Evolutionary conservation across 1,140 invertebrate species (phyloP).

Genomic region (Parasteatoda tepidariorum): DNA sequence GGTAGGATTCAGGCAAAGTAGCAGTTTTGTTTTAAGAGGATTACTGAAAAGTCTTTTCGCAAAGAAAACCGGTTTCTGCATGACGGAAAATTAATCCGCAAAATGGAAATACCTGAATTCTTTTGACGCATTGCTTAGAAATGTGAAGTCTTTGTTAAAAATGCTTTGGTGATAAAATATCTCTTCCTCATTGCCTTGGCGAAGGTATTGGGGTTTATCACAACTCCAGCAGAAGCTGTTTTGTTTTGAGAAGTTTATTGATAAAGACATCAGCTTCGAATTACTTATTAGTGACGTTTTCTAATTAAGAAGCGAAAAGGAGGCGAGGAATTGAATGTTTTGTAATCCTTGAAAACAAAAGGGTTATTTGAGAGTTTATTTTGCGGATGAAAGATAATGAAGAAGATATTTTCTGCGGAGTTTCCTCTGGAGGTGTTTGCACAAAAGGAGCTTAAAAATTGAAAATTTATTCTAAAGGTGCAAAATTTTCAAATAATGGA

Average conservation of each 20-base stretch:
- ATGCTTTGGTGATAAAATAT: conserved; percentile 5
- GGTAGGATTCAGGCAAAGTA: background rate
- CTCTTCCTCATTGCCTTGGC: background rate
- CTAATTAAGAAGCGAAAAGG: background rate
- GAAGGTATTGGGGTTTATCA: conserved; percentile 1
- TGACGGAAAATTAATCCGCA: conserved; percentile 27
- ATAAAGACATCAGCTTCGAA: background rate
- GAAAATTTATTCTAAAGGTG: too few relatives aligned
- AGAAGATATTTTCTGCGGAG: background rate
- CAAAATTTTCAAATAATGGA: too few relatives aligned
- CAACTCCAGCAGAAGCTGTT: background rate
- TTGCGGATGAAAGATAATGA: background rate
- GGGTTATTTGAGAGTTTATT: background rate
- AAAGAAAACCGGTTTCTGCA: conserved; percentile 22
- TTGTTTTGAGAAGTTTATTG: background rate
- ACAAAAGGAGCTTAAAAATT: too few relatives aligned
- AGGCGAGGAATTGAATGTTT: too few relatives aligned
- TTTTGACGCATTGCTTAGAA: conserved; percentile 8
- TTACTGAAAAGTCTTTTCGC: background rate
- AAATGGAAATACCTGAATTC: conserved; percentile 3
- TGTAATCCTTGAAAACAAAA: background rate
- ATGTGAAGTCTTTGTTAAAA: conserved; percentile 44
- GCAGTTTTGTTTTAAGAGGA: conserved; percentile 26
- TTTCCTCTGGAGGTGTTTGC: background rate
- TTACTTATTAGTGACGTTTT: background rate